Conservation (phyloP, 1,140 invertebrate species). For the Drosophila sp. region DNA sequence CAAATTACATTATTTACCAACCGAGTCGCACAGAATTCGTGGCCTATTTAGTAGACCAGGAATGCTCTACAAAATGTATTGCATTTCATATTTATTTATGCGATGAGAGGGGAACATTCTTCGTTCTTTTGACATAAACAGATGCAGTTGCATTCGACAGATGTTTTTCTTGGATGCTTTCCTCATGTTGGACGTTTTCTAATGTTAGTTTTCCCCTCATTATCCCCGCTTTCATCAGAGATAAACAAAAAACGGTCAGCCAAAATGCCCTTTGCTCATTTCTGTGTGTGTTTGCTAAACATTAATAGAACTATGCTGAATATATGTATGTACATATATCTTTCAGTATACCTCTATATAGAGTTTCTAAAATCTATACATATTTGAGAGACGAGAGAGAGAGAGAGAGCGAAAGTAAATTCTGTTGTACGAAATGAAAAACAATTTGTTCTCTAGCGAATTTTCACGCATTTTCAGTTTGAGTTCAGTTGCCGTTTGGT, state of each 20-base stretch:
- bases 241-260: slow-evolving; percentile 52
- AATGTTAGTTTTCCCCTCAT: background rate
- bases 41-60: slow-evolving; percentile 17
- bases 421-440: slow-evolving; percentile 7
- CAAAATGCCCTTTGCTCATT: slow-evolving; percentile 51
- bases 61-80: slow-evolving; percentile 13
- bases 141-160: slow-evolving; percentile 30
- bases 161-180: slow-evolving; percentile 36
- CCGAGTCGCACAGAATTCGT: background rate
- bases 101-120: slow-evolving; percentile 7
- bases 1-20: slow-evolving; percentile 9
- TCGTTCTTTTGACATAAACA: slow-evolving; percentile 50
- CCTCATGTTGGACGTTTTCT: slow-evolving; percentile 14
- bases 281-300: slow-evolving; percentile 61
- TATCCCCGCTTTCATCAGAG: background rate
- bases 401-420: slow-evolving; percentile 4
- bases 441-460: slow-evolving; percentile 62
- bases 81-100: slow-evolving; percentile 42
- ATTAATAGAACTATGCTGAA: slow-evolving; percentile 70
- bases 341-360: slow-evolving; percentile 16
- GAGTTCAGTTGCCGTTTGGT: slow-evolving; percentile 67
- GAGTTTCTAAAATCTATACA: slow-evolving; percentile 19
- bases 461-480: slow-evolving; percentile 74
- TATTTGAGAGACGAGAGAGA: slow-evolving; percentile 30
- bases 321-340: slow-evolving; percentile 12